A percentile compares a stretch with the other conserved stretches of the same genome.
Conservation (phyloP, 2,888 invertebrate genomes). For the Fragum fragum region DNA sequence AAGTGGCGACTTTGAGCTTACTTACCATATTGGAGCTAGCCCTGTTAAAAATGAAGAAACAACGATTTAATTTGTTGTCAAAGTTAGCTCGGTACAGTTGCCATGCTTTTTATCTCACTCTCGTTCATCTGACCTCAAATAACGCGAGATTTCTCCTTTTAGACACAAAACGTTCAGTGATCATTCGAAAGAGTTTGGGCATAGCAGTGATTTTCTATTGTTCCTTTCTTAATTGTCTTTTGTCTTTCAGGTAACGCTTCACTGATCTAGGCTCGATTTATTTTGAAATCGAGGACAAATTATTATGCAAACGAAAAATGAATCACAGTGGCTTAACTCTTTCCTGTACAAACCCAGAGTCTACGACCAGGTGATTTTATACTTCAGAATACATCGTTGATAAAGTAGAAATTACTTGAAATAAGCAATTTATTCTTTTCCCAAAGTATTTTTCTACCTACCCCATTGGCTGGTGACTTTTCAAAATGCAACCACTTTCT, state of each 20-base stretch:
- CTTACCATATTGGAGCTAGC: too few species aligned
- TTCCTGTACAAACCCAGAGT: too few species aligned
- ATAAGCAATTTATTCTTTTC: neutral
- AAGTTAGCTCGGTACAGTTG: neutral
- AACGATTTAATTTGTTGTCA: neutral
- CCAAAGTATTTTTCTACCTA: neutral
- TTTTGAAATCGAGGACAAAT: too few species aligned
- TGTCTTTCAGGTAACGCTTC: neutral
- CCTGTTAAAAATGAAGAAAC: too few species aligned
- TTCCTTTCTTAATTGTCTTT: neutral
- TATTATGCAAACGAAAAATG: too few species aligned
- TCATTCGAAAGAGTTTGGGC: neutral
- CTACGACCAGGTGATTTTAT: too few species aligned
- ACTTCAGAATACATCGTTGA: neutral
- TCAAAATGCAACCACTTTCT: too few species aligned
- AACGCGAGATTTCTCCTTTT: neutral
- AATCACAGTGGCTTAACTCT: too few species aligned
- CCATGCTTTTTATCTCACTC: slow-evolving; percentile 13
- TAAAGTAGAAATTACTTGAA: neutral
- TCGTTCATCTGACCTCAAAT: slow-evolving; percentile 7
- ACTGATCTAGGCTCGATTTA: too few species aligned
- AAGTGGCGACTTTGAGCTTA: too few species aligned
- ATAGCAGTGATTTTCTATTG: neutral
- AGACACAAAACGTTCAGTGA: neutral
- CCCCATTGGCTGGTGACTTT: too few species aligned